A percentile compares a stretch with the other conserved stretches of the same genome.
Evolutionary conservation across 2,797 vertebrate species (phyloP).

Genomic region (Rhadinocentrus ornatus): DNA sequence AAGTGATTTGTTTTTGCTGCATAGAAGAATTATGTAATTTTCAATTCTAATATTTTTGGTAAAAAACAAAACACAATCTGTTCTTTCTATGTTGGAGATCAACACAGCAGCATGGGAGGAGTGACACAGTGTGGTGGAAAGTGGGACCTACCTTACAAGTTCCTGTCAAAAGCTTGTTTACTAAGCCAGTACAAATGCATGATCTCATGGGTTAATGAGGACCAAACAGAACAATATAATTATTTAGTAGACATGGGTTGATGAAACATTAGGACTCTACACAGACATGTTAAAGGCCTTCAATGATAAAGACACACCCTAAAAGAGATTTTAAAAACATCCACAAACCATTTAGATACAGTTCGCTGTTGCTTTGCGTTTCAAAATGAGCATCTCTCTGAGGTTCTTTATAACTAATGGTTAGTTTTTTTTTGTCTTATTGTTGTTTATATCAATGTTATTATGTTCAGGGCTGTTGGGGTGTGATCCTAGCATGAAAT

Average conservation of each 20-base stretch:
- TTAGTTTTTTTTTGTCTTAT: neutral
- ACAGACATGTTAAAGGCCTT: neutral
- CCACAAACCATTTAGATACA: neutral
- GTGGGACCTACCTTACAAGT: conserved; percentile 24
- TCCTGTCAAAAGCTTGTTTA: neutral
- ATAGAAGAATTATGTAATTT: neutral
- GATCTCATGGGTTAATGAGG: neutral
- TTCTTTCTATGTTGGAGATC: conserved; percentile 31
- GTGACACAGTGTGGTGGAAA: conserved; percentile 74
- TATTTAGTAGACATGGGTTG: neutral
- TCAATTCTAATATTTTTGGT: neutral
- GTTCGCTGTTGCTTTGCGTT: neutral
- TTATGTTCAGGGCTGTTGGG: neutral
- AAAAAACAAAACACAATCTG: neutral
- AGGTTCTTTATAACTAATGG: neutral
- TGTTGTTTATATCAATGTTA: neutral
- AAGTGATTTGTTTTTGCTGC: neutral
- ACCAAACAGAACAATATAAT: neutral
- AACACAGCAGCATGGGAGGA: conserved; percentile 41
- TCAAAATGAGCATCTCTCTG: neutral
- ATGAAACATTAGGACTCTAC: neutral
- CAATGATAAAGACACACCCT: neutral
- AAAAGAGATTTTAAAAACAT: neutral
- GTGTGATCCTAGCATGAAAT: neutral
- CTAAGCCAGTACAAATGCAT: neutral